phyloP scores from a whole-genome alignment of 2,888 invertebrate genomes.

The Eubasilissa splendida region DNA sequence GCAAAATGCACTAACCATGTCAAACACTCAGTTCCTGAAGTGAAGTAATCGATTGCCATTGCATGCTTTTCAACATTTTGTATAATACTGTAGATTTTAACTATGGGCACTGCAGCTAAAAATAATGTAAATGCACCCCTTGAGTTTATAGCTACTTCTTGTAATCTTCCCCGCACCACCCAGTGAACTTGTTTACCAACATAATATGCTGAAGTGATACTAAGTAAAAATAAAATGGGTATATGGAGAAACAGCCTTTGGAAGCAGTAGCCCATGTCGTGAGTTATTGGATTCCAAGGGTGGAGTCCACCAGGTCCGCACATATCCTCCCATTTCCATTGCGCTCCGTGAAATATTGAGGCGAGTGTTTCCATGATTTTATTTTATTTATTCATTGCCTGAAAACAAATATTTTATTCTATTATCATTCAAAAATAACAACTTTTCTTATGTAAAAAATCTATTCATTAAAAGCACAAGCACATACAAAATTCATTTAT shows the following conservation, averaged over 20 bases:
- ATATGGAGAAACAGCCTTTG: constrained; percentile 86
- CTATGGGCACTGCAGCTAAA: constrained; percentile 78
- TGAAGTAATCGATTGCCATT: constrained; percentile 80
- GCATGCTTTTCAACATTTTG: constrained; percentile 69
- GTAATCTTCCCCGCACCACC: constrained; percentile 76
- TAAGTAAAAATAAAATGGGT: constrained; percentile 81
- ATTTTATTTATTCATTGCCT: constrained; percentile 27
- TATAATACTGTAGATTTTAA: constrained; percentile 78
- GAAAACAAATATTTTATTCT: constrained; percentile 5
- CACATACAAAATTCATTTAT: no score
- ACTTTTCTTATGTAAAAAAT: background rate
- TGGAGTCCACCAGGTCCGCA: constrained; percentile 82
- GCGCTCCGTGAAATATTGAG: constrained; percentile 60
- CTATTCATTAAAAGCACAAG: no score
- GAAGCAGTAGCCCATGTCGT: constrained; percentile 89
- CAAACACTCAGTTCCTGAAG: constrained; percentile 80
- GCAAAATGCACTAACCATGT: constrained; percentile 89
- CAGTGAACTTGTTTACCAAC: constrained; percentile 79
- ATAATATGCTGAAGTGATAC: constrained; percentile 86
- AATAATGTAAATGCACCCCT: constrained; percentile 77
- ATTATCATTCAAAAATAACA: background rate
- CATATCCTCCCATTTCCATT: constrained; percentile 83
- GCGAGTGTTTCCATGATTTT: constrained; percentile 35
- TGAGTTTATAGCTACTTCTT: constrained; percentile 76
- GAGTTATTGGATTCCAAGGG: constrained; percentile 79